Conservation (phyloP, 2,797 vertebrate species). For the Heterohyrax brucei region DNA sequence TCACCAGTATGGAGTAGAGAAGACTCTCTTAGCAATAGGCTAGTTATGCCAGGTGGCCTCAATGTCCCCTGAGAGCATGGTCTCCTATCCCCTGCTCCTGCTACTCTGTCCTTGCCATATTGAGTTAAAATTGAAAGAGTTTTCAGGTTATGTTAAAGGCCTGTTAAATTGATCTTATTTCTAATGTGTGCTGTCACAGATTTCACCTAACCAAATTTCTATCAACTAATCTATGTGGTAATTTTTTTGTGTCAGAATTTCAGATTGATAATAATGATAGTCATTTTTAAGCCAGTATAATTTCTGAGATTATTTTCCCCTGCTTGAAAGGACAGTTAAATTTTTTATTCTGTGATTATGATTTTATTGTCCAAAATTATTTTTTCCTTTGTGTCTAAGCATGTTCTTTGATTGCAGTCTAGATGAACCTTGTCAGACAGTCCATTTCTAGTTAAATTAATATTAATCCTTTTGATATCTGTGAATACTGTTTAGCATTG, state of each 20-base stretch:
- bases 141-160: no score
- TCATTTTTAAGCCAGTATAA: conserved; percentile 1
- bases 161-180: no score
- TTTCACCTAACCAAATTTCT: no score
- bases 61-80: no score
- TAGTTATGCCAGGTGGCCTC: no score
- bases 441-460: neutral
- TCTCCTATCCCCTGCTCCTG: no score
- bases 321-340: neutral
- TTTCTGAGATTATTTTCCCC: neutral
- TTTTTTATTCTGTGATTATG: neutral
- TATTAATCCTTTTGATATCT: neutral
- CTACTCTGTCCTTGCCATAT: no score
- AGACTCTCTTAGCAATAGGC: no score
- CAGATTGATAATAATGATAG: neutral
- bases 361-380: conserved; percentile 30
- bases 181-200: no score
- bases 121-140: no score
- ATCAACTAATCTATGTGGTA: neutral
- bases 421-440: neutral
- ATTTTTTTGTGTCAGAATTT: conserved; percentile 20
- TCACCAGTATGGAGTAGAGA: no score
- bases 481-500: neutral
- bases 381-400: neutral
- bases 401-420: neutral